A percentile compares a stretch with the other conserved stretches of the same genome.
Evolutionary conservation across 2,888 invertebrate species (phyloP).

Genomic region (Amphimallon solstitiale): DNA sequence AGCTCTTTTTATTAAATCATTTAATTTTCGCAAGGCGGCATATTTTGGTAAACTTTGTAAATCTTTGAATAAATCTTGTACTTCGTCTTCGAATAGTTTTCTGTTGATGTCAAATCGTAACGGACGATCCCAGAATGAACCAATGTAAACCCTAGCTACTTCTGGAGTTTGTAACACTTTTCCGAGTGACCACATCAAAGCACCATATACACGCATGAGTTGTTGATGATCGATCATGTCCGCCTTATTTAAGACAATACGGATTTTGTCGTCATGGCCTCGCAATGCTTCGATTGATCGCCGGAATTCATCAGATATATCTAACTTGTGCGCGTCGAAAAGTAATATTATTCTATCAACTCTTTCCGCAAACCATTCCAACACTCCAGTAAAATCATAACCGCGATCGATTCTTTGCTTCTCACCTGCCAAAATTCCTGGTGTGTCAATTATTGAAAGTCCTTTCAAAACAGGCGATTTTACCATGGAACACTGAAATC

Average conservation of each 20-base stretch:
- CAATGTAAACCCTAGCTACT: slow-evolving; percentile 98
- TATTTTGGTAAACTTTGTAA: slow-evolving; percentile 95
- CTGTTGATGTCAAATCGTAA: slow-evolving; percentile 93
- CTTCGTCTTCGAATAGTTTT: slow-evolving; percentile 92
- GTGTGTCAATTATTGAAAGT: slow-evolving; percentile 97
- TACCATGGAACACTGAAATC: slow-evolving; percentile 94
- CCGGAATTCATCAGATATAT: slow-evolving; percentile 98
- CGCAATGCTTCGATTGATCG: slow-evolving; percentile 95
- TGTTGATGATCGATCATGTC: slow-evolving; percentile 99
- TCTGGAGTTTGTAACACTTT: slow-evolving; percentile 98
- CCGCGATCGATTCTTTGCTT: slow-evolving; percentile 94
- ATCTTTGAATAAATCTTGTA: slow-evolving; percentile 93
- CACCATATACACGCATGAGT: slow-evolving; percentile 98
- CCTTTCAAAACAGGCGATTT: slow-evolving; percentile 91
- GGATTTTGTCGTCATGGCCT: slow-evolving; percentile 96
- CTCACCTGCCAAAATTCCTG: slow-evolving; percentile 86
- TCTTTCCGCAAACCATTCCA: slow-evolving; percentile 99
- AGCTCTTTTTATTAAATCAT: slow-evolving; percentile 97
- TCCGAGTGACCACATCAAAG: slow-evolving; percentile 99
- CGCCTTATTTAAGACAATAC: slow-evolving; percentile 98
- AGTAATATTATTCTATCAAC: slow-evolving; percentile 97
- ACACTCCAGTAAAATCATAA: slow-evolving; percentile 96
- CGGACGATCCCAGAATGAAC: slow-evolving; percentile 99
- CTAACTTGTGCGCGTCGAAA: slow-evolving; percentile 98
- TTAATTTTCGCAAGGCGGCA: slow-evolving; percentile 94